These are phyloP conservation scores for Escarpia spicata DNA, from an alignment of 2,888 invertebrate genomes.

Conservation along the genomic window DNA sequence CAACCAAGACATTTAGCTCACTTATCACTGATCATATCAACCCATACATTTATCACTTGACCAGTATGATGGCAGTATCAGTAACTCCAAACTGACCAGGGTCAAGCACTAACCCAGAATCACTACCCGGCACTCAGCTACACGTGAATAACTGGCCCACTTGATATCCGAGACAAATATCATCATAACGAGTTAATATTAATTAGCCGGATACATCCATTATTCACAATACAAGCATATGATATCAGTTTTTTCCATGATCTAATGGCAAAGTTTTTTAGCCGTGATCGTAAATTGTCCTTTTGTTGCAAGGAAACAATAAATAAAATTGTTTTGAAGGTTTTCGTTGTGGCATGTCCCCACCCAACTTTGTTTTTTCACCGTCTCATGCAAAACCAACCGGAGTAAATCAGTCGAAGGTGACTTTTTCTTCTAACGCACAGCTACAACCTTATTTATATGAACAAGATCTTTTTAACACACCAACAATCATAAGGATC, in stretches of 20 bases:
- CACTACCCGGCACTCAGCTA: background rate
- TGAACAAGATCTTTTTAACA: background rate
- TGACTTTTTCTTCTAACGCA: background rate
- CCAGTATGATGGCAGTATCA: background rate
- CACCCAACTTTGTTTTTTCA: background rate
- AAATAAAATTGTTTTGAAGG: slow-evolving; percentile 16
- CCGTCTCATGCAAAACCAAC: slow-evolving; percentile 4
- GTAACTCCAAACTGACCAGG: background rate
- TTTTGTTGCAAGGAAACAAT: background rate
- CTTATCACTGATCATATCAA: slow-evolving; percentile 3
- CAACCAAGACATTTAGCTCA: background rate
- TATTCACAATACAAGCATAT: background rate
- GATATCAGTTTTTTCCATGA: background rate
- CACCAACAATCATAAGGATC: background rate
- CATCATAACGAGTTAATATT: background rate
- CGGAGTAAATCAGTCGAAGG: background rate
- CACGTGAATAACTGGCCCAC: background rate
- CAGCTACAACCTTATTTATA: background rate
- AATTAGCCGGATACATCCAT: background rate
- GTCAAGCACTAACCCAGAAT: background rate
- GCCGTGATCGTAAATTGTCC: background rate
- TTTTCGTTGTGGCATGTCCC: background rate
- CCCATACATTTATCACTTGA: slow-evolving; percentile 12
- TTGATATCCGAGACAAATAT: background rate
- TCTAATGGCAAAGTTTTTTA: background rate